A percentile compares a stretch with the other conserved stretches of the same genome.
Conservation (phyloP, 2,797 vertebrate species). For the Gadopsis bispinosus region DNA sequence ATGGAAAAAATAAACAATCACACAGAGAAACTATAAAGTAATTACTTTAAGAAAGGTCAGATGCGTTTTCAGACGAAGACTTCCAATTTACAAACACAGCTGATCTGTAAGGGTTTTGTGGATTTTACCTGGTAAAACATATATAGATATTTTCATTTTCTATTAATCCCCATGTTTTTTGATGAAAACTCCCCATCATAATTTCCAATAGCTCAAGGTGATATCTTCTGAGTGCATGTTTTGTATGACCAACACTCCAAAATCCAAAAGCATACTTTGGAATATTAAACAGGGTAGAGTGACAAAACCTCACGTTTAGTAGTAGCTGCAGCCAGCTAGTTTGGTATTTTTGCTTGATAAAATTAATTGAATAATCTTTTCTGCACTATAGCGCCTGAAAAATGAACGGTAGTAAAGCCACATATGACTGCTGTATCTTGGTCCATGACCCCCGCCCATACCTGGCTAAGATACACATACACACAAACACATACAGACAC, state of each 20-base stretch:
- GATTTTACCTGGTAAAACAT: slow-evolving; percentile 18
- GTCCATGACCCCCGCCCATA: slow-evolving; percentile 16
- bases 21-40: slow-evolving; percentile 28
- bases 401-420: slow-evolving; percentile 46
- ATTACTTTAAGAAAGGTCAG: slow-evolving; percentile 45
- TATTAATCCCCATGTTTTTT: background rate
- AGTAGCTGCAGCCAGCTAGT: background rate
- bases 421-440: slow-evolving; percentile 37
- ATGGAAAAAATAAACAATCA: slow-evolving; percentile 34
- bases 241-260: background rate
- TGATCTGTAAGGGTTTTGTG: slow-evolving; percentile 12
- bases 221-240: background rate
- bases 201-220: background rate
- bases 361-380: background rate
- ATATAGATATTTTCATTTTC: background rate
- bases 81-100: slow-evolving; percentile 37
- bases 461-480: slow-evolving; percentile 57
- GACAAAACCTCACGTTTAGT: background rate
- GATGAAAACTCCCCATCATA: background rate
- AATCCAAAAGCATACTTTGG: background rate
- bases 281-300: background rate
- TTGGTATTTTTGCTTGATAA: slow-evolving; percentile 1
- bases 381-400: background rate
- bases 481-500: slow-evolving; percentile 26
- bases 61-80: slow-evolving; percentile 35